Percentiles rank a stretch among this genome's conserved stretches.
These are phyloP conservation scores for Liopterus haemorrhoidalis DNA, from an alignment of 2,888 invertebrate species.

Conservation along the genomic window DNA sequence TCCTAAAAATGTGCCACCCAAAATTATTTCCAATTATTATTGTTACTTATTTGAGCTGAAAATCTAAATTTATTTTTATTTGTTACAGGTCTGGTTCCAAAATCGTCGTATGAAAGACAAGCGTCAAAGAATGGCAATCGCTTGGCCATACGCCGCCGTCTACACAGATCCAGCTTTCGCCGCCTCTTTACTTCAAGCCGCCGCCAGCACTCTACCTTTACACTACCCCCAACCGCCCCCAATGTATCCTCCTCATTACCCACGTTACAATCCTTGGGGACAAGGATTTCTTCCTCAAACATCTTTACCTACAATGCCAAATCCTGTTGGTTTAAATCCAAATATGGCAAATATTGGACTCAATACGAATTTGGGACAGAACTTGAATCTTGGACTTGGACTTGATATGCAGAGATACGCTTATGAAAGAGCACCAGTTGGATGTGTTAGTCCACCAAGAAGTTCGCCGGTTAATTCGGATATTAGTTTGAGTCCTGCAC, in stretches of 20 bases:
- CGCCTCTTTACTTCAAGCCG: conserved; percentile 85
- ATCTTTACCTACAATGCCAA: conserved; percentile 48
- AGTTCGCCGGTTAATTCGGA: conserved; percentile 43
- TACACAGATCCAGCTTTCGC: conserved; percentile 92
- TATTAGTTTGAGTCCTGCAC: conserved; percentile 43
- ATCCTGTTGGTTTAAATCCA: conserved; percentile 34
- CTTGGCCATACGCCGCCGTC: conserved; percentile 93
- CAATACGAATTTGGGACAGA: no score
- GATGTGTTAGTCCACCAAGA: conserved; percentile 37
- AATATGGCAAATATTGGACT: conserved; percentile 38
- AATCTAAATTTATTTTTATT: conserved; percentile 25
- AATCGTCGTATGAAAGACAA: conserved; percentile 97
- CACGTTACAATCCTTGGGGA: conserved; percentile 53
- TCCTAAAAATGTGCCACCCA: no score
- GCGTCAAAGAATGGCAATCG: conserved; percentile 85
- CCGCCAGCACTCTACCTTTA: conserved; percentile 60
- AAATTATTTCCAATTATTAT: no score
- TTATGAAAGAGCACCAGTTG: conserved; percentile 8
- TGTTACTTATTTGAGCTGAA: no score
- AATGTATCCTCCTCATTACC: conserved; percentile 52
- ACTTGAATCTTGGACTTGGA: conserved; percentile 34
- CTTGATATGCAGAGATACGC: conserved; percentile 35
- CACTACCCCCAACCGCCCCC: conserved; percentile 53
- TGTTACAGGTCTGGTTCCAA: conserved; percentile 91
- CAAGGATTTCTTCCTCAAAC: conserved; percentile 45